phyloP scores from a whole-genome alignment of 1,140 invertebrate species.

The Phortica variegata region DNA sequence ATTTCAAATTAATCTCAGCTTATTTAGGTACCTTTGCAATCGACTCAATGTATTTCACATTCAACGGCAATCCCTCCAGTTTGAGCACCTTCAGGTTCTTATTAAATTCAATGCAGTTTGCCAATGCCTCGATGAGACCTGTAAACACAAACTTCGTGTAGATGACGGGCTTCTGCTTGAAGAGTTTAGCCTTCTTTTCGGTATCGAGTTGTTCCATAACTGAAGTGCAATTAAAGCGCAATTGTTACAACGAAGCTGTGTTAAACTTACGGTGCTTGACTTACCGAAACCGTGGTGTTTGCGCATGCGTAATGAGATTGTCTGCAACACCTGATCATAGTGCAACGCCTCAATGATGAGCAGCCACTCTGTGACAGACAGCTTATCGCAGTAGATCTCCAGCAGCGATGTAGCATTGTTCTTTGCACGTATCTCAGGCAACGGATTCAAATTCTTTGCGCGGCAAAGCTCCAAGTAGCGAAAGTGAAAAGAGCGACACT shows the following conservation, averaged over 20 bases:
- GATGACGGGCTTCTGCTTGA: slow-evolving; percentile 58
- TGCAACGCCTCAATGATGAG: slow-evolving; percentile 64
- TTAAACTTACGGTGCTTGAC: slow-evolving; percentile 6
- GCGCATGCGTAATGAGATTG: slow-evolving; percentile 58
- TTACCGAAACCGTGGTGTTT: slow-evolving; percentile 44
- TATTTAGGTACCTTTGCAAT: slow-evolving; percentile 59
- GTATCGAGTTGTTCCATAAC: slow-evolving; percentile 62
- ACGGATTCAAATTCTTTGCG: slow-evolving; percentile 41
- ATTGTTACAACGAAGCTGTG: not conserved
- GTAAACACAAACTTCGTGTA: slow-evolving; percentile 60
- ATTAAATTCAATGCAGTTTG: slow-evolving; percentile 60
- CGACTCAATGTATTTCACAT: slow-evolving; percentile 60
- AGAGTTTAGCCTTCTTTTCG: slow-evolving; percentile 59
- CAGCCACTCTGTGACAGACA: slow-evolving; percentile 66
- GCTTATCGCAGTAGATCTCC: slow-evolving; percentile 64
- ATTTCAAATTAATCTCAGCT: not conserved
- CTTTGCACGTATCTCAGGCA: slow-evolving; percentile 46
- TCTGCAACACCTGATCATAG: slow-evolving; percentile 62
- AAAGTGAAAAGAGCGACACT: slow-evolving; percentile 50
- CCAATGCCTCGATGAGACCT: slow-evolving; percentile 59
- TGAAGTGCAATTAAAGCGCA: slow-evolving; percentile 4
- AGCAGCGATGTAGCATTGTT: slow-evolving; percentile 57
- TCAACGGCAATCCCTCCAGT: slow-evolving; percentile 65
- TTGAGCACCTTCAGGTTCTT: slow-evolving; percentile 60
- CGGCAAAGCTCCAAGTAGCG: slow-evolving; percentile 51